Evolutionary conservation across 2,888 invertebrate species (phyloP).

Genomic region (Drosophila antonietae): DNA sequence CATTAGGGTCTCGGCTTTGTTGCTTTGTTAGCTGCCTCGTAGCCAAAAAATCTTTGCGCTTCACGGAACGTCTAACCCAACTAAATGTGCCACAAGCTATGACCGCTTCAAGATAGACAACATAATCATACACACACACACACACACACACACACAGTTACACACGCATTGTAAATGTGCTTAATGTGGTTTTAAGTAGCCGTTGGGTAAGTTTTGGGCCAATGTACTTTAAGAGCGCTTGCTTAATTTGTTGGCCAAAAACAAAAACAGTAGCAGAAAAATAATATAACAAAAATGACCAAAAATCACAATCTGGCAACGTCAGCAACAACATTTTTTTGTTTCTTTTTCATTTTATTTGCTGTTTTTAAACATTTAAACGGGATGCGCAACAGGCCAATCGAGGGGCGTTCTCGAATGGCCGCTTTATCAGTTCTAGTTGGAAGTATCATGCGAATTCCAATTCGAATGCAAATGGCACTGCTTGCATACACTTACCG

Average conservation of each 20-base stretch:
- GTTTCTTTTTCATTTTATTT: constrained; percentile 29
- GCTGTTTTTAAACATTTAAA: constrained; percentile 14
- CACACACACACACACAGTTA: constrained; percentile 19
- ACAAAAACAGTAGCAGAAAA: constrained; percentile 3
- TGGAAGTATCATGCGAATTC: constrained; percentile 18
- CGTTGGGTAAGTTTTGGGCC: constrained; percentile 41
- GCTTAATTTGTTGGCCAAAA: constrained; percentile 30
- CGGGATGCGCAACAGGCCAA: constrained; percentile 57
- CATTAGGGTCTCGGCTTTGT: constrained; percentile 53
- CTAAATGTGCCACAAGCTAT: constrained; percentile 66
- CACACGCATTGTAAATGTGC: constrained; percentile 16
- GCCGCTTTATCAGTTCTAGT: constrained; percentile 18
- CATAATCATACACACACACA: constrained; percentile 43
- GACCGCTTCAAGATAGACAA: constrained; percentile 51
- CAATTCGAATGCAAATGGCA: constrained; percentile 15
- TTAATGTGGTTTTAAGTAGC: constrained; percentile 66
- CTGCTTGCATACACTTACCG: constrained; percentile 86
- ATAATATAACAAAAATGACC: constrained; percentile 1
- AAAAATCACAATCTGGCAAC: constrained; percentile 32
- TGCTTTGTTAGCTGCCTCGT: constrained; percentile 45
- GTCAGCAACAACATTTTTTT: constrained; percentile 40
- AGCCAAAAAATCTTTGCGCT: constrained; percentile 23
- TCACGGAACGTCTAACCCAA: constrained; percentile 29
- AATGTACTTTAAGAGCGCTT: constrained; percentile 36
- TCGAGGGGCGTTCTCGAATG: constrained; percentile 51